Percentiles rank a stretch among this genome's conserved stretches.
Conservation (phyloP, 2,113 vertebrate genomes). For the Apaloderma vittatum region DNA sequence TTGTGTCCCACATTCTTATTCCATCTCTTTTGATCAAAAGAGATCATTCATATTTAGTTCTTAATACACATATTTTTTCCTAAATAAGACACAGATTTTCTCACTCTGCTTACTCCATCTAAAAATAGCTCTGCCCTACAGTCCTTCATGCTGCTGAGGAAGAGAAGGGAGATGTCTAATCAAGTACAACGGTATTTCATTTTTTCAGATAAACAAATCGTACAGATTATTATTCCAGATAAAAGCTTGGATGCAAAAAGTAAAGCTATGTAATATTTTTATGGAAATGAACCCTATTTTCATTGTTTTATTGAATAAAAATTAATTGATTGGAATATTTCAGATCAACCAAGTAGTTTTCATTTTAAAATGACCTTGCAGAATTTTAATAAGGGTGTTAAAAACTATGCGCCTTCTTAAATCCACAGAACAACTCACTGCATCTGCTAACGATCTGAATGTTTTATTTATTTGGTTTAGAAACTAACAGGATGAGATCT, state of each 20-base stretch:
- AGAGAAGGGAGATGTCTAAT: neutral
- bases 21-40: conserved; percentile 19
- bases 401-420: conserved; percentile 31
- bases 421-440: neutral
- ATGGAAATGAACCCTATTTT: neutral
- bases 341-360: neutral
- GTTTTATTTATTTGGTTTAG: conserved; percentile 64
- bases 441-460: conserved; percentile 19
- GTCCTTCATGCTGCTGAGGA: neutral
- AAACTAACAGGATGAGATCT: conserved; percentile 20
- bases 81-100: conserved; percentile 26
- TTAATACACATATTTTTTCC: neutral
- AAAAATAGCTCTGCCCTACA: conserved; percentile 23
- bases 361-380: neutral
- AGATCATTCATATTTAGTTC: conserved; percentile 45
- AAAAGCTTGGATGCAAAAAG: neutral
- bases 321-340: neutral
- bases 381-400: neutral
- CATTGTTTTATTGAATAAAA: neutral
- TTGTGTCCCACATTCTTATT: neutral
- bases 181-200: neutral
- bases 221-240: neutral
- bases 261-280: neutral
- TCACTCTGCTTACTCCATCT: neutral
- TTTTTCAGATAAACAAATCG: neutral